A percentile compares a stretch with the other conserved stretches of the same genome.
phyloP scores from a whole-genome alignment of 1,140 invertebrate genomes.

The Bombus affinis region DNA sequence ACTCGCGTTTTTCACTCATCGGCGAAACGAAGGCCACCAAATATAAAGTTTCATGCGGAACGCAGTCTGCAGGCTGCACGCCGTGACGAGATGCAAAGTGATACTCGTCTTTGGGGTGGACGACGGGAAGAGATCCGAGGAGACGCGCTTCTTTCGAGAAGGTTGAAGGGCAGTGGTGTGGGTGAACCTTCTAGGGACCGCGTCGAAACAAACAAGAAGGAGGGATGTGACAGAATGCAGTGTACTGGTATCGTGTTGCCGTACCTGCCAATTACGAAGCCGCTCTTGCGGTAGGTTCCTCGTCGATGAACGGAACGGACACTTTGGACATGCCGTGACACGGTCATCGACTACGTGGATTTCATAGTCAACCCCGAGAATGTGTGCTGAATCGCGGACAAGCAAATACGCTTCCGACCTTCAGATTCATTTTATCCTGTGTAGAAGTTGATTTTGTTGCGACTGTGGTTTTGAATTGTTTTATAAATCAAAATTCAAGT shows the following conservation, averaged over 20 bases:
- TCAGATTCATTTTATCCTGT: background rate
- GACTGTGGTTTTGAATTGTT: no score
- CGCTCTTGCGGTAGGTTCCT: conserved; percentile 65
- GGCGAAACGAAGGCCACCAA: conserved; percentile 40
- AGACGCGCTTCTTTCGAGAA: conserved; percentile 49
- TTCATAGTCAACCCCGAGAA: conserved; percentile 22
- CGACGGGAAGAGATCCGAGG: conserved; percentile 50
- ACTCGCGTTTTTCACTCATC: conserved; percentile 17
- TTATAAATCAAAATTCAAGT: background rate
- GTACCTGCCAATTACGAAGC: conserved; percentile 75
- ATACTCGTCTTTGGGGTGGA: conserved; percentile 55
- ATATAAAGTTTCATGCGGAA: conserved; percentile 59
- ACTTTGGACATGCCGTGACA: conserved; percentile 59
- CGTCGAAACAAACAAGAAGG: conserved; percentile 9
- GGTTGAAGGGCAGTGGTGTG: conserved; percentile 57
- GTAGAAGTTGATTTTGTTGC: background rate
- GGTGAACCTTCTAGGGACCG: conserved; percentile 30
- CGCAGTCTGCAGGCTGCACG: conserved; percentile 37
- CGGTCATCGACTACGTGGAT: conserved; percentile 60
- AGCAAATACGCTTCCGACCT: background rate
- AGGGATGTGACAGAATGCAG: conserved; percentile 56
- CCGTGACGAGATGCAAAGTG: conserved; percentile 62
- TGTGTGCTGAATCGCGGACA: conserved; percentile 3
- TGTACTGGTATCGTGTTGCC: conserved; percentile 70
- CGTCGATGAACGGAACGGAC: conserved; percentile 58